Conservation (phyloP, 2,113 vertebrate species). For the Catharus minimus region DNA sequence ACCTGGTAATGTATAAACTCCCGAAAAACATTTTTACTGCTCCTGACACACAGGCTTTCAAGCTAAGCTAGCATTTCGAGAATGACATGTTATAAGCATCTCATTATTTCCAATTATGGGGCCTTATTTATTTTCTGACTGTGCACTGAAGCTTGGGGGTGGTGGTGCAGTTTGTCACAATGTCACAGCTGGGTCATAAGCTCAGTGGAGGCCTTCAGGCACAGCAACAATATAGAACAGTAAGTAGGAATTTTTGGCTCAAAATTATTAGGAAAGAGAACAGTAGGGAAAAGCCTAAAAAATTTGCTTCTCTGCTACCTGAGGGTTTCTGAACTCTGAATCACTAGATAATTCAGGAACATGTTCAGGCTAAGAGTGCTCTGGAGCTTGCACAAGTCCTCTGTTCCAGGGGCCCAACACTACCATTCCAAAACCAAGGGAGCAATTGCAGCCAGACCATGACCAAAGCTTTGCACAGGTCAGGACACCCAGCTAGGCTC, state of each 20-base stretch:
- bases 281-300: neutral
- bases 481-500: neutral
- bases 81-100: slow-evolving; percentile 10
- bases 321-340: neutral
- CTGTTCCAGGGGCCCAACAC: neutral
- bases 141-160: neutral
- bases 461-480: neutral
- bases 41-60: neutral
- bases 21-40: neutral
- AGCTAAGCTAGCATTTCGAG: neutral
- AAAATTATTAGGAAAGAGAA: neutral
- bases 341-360: neutral
- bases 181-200: neutral
- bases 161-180: neutral
- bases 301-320: neutral
- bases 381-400: neutral
- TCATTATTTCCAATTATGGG: slow-evolving; percentile 28
- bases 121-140: slow-evolving; percentile 27
- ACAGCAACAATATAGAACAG: neutral
- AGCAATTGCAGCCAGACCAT: neutral
- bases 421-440: neutral
- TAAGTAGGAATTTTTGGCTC: neutral
- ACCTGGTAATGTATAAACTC: neutral
- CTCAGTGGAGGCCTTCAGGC: neutral
- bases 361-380: neutral